phyloP scores from a whole-genome alignment of 2,113 vertebrate genomes.

The Semicossyphus pulcher region DNA sequence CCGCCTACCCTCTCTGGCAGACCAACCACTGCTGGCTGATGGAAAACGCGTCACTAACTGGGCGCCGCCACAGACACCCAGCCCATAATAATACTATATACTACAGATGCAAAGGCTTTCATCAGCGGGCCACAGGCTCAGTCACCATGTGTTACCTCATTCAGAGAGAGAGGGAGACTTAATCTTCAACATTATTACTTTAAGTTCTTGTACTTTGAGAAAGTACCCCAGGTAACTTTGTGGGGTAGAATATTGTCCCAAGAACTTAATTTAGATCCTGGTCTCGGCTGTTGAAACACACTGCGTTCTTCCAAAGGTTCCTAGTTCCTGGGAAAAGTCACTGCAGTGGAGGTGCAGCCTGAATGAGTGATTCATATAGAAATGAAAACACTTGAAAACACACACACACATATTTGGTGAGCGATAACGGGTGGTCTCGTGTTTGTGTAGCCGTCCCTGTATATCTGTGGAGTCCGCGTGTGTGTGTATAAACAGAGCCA shows the following conservation, averaged over 20 bases:
- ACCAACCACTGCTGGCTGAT: too few relatives aligned
- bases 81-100: too few relatives aligned
- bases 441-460: slow-evolving; percentile 45
- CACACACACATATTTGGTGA: slow-evolving; percentile 13
- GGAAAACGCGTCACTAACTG: too few relatives aligned
- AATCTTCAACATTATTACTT: too few relatives aligned
- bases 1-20: too few relatives aligned
- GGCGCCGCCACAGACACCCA: too few relatives aligned
- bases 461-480: slow-evolving; percentile 52
- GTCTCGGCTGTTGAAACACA: not conserved
- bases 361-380: slow-evolving; percentile 4
- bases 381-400: slow-evolving; percentile 13
- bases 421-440: slow-evolving; percentile 67
- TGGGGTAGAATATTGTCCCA: too few relatives aligned
- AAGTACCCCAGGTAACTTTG: too few relatives aligned
- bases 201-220: not conserved
- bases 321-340: not conserved
- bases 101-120: too few relatives aligned
- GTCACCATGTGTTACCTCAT: too few relatives aligned
- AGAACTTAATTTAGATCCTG: not conserved
- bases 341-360: not conserved
- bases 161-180: too few relatives aligned
- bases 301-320: not conserved
- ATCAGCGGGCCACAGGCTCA: too few relatives aligned
- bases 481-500: slow-evolving; percentile 72